phyloP scores from a whole-genome alignment of 2,888 invertebrate genomes.

The Dynastes tityus region DNA sequence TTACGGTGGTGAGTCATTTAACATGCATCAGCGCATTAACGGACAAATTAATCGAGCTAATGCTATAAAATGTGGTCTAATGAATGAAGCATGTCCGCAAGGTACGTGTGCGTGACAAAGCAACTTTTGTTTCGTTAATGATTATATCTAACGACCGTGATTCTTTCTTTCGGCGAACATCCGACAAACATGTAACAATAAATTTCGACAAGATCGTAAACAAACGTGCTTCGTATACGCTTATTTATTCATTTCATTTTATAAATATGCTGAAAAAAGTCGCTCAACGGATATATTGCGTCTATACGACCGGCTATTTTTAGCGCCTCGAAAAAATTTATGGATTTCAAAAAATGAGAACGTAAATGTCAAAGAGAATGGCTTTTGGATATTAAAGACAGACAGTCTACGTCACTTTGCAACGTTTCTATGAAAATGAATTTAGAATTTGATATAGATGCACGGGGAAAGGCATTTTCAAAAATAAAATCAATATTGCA shows the following conservation, averaged over 20 bases:
- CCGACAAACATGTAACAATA: slow-evolving; percentile 43
- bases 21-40: slow-evolving; percentile 47
- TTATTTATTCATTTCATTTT: slow-evolving; percentile 15
- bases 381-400: too few relatives aligned
- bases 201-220: slow-evolving; percentile 45
- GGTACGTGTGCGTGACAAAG: slow-evolving; percentile 49
- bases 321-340: neutral
- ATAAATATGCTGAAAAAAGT: neutral
- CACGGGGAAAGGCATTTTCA: too few relatives aligned
- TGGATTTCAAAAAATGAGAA: too few relatives aligned
- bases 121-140: slow-evolving; percentile 49
- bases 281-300: neutral
- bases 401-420: too few relatives aligned
- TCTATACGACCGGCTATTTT: neutral
- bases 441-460: too few relatives aligned
- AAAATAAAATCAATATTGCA: too few relatives aligned
- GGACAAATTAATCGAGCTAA: slow-evolving; percentile 45
- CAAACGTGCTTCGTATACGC: slow-evolving; percentile 17
- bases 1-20: slow-evolving; percentile 34
- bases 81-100: slow-evolving; percentile 49
- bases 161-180: slow-evolving; percentile 44
- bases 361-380: too few relatives aligned
- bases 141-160: slow-evolving; percentile 44
- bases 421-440: too few relatives aligned
- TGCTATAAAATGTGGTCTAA: slow-evolving; percentile 42